Evolutionary conservation across 2,888 invertebrate species (phyloP).

Genomic region (Nebria salina): DNA sequence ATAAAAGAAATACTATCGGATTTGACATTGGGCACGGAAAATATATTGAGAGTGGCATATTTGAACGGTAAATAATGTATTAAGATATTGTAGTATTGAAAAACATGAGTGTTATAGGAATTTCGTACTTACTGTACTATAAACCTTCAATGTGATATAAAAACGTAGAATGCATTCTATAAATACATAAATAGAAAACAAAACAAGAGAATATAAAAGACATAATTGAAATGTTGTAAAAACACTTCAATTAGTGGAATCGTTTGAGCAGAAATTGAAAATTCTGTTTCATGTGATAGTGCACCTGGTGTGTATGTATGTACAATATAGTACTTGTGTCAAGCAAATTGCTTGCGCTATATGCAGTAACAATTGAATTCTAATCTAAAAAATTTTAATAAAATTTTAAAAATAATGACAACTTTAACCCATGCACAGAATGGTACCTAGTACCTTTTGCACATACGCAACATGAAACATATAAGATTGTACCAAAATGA

Average conservation of each 20-base stretch:
- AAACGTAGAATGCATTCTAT: no score
- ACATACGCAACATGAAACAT: slow-evolving; percentile 6
- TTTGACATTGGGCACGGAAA: no score
- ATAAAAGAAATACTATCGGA: no score
- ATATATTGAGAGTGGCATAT: no score
- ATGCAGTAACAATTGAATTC: slow-evolving; percentile 43
- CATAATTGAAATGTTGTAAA: neutral
- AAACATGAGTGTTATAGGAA: no score
- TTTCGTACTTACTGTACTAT: no score
- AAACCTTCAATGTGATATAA: no score
- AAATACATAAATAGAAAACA: no score
- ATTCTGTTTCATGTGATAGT: slow-evolving; percentile 23
- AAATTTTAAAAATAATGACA: slow-evolving; percentile 38
- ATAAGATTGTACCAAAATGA: slow-evolving; percentile 22
- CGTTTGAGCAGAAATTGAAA: slow-evolving; percentile 32
- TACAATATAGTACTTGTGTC: neutral
- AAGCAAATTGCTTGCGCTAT: slow-evolving; percentile 30
- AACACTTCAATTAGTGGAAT: slow-evolving; percentile 27
- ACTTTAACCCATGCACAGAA: neutral
- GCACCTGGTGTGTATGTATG: neutral
- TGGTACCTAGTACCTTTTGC: no score
- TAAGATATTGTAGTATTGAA: no score
- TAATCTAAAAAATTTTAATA: slow-evolving; percentile 28
- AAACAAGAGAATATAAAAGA: slow-evolving; percentile 2
- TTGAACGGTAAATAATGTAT: no score